Percentiles rank a stretch among this genome's conserved stretches.
Evolutionary conservation across 2,888 invertebrate genomes (phyloP).

Genomic region (Physocephala rufipes): DNA sequence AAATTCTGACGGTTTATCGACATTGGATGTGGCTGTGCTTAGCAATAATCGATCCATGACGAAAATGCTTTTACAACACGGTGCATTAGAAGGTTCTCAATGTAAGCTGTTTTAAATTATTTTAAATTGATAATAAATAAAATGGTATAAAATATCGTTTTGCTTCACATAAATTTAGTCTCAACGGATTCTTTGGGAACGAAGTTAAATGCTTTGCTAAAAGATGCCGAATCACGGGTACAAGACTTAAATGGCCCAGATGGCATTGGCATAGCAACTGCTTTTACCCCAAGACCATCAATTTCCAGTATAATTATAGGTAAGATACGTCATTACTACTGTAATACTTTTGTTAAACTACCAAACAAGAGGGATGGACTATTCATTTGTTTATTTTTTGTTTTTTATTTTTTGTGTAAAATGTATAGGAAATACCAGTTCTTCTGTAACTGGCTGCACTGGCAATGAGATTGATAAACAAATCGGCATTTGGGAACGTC

Average conservation of each 20-base stretch:
- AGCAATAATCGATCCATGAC: constrained; percentile 88
- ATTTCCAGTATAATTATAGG: constrained; percentile 71
- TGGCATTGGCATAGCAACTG: constrained; percentile 65
- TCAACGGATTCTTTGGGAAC: constrained; percentile 75
- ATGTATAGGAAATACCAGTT: constrained; percentile 62
- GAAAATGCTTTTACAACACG: constrained; percentile 88
- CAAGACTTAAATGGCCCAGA: constrained; percentile 76
- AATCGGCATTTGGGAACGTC: constrained; percentile 87
- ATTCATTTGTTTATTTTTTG: not conserved
- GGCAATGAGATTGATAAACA: constrained; percentile 83
- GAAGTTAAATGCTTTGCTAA: constrained; percentile 78
- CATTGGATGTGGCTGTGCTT: constrained; percentile 92
- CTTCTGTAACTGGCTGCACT: constrained; percentile 74
- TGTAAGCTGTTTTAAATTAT: constrained; percentile 67
- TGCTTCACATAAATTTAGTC: constrained; percentile 46
- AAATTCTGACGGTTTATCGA: constrained; percentile 88
- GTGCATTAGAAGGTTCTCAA: constrained; percentile 84
- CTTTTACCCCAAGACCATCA: constrained; percentile 66
- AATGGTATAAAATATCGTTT: too few species aligned
- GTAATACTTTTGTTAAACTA: not conserved
- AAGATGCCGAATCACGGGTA: constrained; percentile 85
- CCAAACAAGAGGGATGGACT: not conserved
- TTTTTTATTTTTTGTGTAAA: constrained; percentile 3
- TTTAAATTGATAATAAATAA: too few species aligned
- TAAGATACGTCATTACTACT: constrained; percentile 50